Evolutionary conservation across 2,888 invertebrate genomes (phyloP).

Genomic region (Neoitamus cyanurus): DNA sequence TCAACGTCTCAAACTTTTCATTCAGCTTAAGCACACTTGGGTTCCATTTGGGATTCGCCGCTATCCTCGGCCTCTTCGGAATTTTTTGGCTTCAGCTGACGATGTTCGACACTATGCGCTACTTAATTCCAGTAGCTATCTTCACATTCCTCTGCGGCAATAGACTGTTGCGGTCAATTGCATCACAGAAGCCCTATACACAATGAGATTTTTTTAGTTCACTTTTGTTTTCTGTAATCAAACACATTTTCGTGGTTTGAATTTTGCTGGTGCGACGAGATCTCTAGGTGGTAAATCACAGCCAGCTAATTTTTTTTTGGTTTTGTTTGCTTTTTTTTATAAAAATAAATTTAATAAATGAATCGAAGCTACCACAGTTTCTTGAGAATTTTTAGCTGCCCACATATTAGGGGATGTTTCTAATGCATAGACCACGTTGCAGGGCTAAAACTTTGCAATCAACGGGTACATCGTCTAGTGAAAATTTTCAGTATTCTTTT

Average conservation of each 20-base stretch:
- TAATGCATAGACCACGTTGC: too few species aligned
- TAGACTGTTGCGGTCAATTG: constrained; percentile 86
- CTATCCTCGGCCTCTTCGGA: constrained; percentile 89
- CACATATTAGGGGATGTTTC: too few species aligned
- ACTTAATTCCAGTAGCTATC: constrained; percentile 84
- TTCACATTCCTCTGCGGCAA: constrained; percentile 95
- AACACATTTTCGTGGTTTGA: constrained; percentile 29
- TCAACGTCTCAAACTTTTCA: constrained; percentile 87
- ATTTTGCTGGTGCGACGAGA: background rate
- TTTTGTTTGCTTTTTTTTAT: background rate
- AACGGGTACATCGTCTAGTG: too few species aligned
- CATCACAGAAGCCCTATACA: constrained; percentile 57
- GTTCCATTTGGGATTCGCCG: constrained; percentile 91
- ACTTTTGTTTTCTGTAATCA: background rate
- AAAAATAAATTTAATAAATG: constrained; percentile 4
- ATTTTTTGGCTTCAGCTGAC: constrained; percentile 92
- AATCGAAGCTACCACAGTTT: background rate
- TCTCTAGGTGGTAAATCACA: background rate
- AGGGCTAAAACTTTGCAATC: too few species aligned
- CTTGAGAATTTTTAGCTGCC: too few species aligned
- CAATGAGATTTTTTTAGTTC: background rate
- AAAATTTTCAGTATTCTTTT: too few species aligned
- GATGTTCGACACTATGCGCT: constrained; percentile 96
- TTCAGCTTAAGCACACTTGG: constrained; percentile 81
- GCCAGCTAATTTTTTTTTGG: background rate